Percentiles rank a stretch among this genome's conserved stretches.
Conservation (phyloP, 2,797 vertebrate genomes). For the Chrosomus eos region DNA sequence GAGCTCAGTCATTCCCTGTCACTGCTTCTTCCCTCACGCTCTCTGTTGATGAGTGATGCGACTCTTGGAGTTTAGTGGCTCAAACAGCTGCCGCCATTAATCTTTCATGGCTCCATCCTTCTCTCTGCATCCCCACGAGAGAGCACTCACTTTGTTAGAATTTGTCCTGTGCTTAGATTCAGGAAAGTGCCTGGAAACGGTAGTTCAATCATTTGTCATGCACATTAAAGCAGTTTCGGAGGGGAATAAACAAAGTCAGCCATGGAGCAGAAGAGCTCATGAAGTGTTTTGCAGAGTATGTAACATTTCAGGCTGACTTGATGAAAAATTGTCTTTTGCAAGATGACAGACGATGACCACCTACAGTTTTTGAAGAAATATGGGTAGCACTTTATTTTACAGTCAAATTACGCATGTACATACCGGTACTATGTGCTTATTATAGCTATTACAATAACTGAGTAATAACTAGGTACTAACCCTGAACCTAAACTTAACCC, state of each 20-base stretch:
- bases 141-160: slow-evolving; percentile 56
- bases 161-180: slow-evolving; percentile 59
- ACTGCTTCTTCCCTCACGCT: slow-evolving; percentile 25
- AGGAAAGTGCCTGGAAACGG: slow-evolving; percentile 51
- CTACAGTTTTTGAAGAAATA: neutral
- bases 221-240: slow-evolving; percentile 50
- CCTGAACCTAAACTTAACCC: too few relatives aligned
- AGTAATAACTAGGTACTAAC: too few relatives aligned
- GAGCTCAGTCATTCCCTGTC: slow-evolving; percentile 42
- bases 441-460: too few relatives aligned
- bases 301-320: slow-evolving; percentile 42
- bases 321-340: neutral
- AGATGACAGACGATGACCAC: neutral
- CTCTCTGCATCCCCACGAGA: slow-evolving; percentile 47
- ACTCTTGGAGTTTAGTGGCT: slow-evolving; percentile 48
- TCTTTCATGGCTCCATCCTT: slow-evolving; percentile 62
- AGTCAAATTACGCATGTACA: neutral
- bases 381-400: neutral
- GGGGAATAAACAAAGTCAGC: slow-evolving; percentile 43
- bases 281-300: slow-evolving; percentile 43
- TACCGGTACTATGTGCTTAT: neutral
- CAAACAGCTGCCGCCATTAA: slow-evolving; percentile 65
- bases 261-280: slow-evolving; percentile 19
- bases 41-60: slow-evolving; percentile 31
- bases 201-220: slow-evolving; percentile 50